phyloP scores from a whole-genome alignment of 2,888 invertebrate species.

The Limnephilus auricula region DNA sequence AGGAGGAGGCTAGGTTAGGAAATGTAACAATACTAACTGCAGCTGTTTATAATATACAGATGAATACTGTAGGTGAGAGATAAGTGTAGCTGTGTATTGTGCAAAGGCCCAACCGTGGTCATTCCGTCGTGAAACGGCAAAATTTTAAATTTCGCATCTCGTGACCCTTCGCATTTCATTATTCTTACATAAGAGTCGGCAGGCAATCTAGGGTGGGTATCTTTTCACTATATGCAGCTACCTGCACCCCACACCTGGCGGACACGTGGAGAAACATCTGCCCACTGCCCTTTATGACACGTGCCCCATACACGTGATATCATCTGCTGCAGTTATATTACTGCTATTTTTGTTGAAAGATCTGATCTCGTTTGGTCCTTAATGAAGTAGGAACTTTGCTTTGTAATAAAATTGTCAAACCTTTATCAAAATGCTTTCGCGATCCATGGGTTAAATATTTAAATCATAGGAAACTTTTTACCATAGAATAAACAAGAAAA shows the following conservation, averaged over 20 bases:
- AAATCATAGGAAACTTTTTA: too few species aligned
- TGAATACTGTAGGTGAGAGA: too few species aligned
- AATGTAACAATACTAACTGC: too few species aligned
- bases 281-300: background rate
- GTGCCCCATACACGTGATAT: background rate
- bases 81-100: too few species aligned
- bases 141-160: too few species aligned
- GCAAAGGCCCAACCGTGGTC: too few species aligned
- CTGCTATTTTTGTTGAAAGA: background rate
- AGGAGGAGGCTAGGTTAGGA: too few species aligned
- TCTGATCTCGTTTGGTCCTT: background rate
- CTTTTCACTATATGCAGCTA: background rate
- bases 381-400: background rate
- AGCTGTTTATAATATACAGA: too few species aligned
- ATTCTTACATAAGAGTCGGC: background rate
- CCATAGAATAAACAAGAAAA: too few species aligned
- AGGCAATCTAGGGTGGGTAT: background rate
- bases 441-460: too few species aligned
- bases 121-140: too few species aligned
- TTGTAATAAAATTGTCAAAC: background rate
- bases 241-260: background rate
- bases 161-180: background rate
- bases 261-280: constrained; percentile 17
- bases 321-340: background rate
- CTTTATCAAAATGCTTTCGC: background rate